These are phyloP conservation scores for Anastrepha obliqua DNA, from an alignment of 1,140 invertebrate genomes.

Conservation along the genomic window DNA sequence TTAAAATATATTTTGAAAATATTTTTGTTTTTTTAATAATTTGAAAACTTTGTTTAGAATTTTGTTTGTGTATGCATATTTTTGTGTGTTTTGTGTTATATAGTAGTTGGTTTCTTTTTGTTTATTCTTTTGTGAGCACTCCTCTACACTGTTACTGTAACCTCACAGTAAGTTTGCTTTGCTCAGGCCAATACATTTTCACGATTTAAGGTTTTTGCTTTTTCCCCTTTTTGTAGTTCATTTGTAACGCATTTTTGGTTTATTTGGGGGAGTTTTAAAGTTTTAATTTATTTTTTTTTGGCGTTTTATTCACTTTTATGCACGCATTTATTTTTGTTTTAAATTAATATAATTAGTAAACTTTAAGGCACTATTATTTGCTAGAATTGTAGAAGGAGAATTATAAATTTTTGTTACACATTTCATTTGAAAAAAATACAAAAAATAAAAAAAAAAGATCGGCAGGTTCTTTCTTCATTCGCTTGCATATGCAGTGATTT, in stretches of 20 bases:
- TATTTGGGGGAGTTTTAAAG: neutral
- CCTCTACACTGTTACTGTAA: constrained; percentile 19
- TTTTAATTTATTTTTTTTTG: neutral
- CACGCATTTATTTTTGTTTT: neutral
- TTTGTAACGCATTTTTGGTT: constrained; percentile 34
- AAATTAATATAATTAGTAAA: neutral
- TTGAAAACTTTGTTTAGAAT: neutral
- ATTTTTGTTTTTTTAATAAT: neutral
- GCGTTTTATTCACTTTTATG: no score
- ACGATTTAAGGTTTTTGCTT: neutral
- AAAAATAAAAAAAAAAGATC: no score
- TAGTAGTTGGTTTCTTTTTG: neutral
- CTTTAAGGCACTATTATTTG: constrained; percentile 14
- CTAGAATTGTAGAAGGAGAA: neutral
- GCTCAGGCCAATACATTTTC: constrained; percentile 28
- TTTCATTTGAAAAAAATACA: neutral
- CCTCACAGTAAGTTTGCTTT: constrained; percentile 13
- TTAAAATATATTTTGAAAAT: neutral
- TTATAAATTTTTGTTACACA: neutral
- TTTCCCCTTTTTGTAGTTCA: constrained; percentile 18
- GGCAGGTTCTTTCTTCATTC: no score
- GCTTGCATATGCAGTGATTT: neutral
- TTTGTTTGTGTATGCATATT: neutral
- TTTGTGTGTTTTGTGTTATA: neutral
- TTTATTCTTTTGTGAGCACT: neutral